A percentile compares a stretch with the other conserved stretches of the same genome.
Evolutionary conservation across 1,140 invertebrate species (phyloP).

Genomic region (Drosophila sp.): DNA sequence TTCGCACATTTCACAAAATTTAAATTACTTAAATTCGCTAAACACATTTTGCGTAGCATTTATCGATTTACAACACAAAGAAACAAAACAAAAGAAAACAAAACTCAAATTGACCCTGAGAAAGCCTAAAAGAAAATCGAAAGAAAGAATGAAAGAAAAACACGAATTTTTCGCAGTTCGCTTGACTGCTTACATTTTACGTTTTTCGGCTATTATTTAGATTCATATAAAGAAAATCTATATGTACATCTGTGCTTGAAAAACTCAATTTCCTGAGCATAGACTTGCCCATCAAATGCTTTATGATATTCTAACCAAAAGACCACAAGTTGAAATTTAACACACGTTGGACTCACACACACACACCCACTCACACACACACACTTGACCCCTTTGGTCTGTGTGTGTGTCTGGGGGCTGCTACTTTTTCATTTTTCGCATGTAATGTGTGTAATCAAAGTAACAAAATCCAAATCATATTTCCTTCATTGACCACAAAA

Average conservation of each 20-base stretch:
- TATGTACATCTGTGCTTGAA: slow-evolving; percentile 43
- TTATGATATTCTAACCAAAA: slow-evolving; percentile 49
- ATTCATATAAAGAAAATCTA: neutral
- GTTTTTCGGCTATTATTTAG: slow-evolving; percentile 52
- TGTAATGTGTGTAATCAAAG: slow-evolving; percentile 82
- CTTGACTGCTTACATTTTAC: slow-evolving; percentile 59
- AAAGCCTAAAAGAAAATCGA: slow-evolving; percentile 27
- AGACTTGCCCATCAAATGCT: slow-evolving; percentile 71
- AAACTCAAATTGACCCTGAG: slow-evolving; percentile 59
- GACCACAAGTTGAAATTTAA: slow-evolving; percentile 67
- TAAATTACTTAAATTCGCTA: slow-evolving; percentile 60
- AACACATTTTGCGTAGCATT: slow-evolving; percentile 20
- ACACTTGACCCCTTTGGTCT: slow-evolving; percentile 49
- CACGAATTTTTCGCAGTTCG: slow-evolving; percentile 38
- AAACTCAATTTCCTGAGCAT: slow-evolving; percentile 76
- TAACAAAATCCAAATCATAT: slow-evolving; percentile 82
- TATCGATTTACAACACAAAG: slow-evolving; percentile 62
- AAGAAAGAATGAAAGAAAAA: slow-evolving; percentile 41
- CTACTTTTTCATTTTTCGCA: slow-evolving; percentile 78
- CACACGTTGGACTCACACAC: slow-evolving; percentile 59
- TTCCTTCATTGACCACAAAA: slow-evolving; percentile 81
- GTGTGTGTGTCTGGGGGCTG: slow-evolving; percentile 48
- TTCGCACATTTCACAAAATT: slow-evolving; percentile 48
- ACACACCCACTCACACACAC: slow-evolving; percentile 19
- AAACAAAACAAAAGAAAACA: slow-evolving; percentile 1